A percentile compares a stretch with the other conserved stretches of the same genome.
Evolutionary conservation across 2,113 vertebrate genomes (phyloP).

Genomic region (Garra rufa): DNA sequence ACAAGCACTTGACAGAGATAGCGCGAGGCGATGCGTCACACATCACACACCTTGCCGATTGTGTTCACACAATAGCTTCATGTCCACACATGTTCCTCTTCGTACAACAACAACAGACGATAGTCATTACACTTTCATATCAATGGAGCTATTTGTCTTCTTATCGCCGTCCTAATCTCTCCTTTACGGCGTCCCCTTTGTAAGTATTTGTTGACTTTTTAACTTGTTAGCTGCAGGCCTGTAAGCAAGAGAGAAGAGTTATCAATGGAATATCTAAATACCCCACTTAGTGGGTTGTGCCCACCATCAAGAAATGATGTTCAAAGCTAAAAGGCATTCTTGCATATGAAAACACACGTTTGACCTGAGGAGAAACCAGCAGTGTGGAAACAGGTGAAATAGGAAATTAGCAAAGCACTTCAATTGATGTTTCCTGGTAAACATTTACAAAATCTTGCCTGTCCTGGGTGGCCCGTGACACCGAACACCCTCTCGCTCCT

Average conservation of each 20-base stretch:
- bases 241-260: not conserved
- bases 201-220: slow-evolving; percentile 44
- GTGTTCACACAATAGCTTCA: slow-evolving; percentile 61
- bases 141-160: slow-evolving; percentile 63
- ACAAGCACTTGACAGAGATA: slow-evolving; percentile 27
- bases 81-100: slow-evolving; percentile 67
- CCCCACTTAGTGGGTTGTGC: not conserved
- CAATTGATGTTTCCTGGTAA: slow-evolving; percentile 10
- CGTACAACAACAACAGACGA: slow-evolving; percentile 57
- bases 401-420: slow-evolving; percentile 18
- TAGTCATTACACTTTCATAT: slow-evolving; percentile 59
- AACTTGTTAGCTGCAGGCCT: not conserved
- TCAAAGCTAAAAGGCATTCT: slow-evolving; percentile 17
- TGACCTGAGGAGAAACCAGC: slow-evolving; percentile 16
- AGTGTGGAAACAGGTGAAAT: slow-evolving; percentile 13
- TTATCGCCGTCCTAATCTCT: slow-evolving; percentile 32
- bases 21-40: slow-evolving; percentile 48
- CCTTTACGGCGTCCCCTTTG: slow-evolving; percentile 15
- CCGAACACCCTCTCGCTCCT: not conserved
- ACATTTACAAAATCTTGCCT: slow-evolving; percentile 31
- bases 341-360: slow-evolving; percentile 1
- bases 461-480: slow-evolving; percentile 35
- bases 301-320: not conserved
- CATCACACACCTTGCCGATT: slow-evolving; percentile 58
- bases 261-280: slow-evolving; percentile 10